These are phyloP conservation scores for Eidolon helvum DNA, from an alignment of 2,113 vertebrate species.

Conservation along the genomic window DNA sequence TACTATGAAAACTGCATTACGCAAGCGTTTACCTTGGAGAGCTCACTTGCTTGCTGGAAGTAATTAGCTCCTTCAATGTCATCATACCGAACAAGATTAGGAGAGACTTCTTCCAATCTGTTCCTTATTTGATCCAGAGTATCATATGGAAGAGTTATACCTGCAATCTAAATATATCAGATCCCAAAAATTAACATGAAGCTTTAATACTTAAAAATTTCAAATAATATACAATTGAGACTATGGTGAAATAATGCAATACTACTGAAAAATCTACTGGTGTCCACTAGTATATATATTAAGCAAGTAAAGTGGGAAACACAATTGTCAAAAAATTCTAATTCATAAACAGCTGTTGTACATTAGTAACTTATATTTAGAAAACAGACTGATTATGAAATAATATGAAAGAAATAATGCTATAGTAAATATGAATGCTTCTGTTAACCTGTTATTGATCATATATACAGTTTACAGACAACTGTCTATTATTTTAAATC, in stretches of 20 bases:
- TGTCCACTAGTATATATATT: neutral
- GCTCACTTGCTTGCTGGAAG: conserved; percentile 94
- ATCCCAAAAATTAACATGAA: neutral
- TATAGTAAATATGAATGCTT: neutral
- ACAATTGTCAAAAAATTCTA: neutral
- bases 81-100: conserved; percentile 95
- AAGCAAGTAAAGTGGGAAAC: neutral
- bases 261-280: neutral
- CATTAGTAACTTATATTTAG: neutral
- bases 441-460: neutral
- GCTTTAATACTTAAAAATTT: neutral
- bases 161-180: conserved; percentile 88
- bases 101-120: conserved; percentile 93
- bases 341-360: neutral
- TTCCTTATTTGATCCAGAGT: conserved; percentile 89
- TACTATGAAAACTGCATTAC: neutral
- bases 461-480: neutral
- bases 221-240: neutral
- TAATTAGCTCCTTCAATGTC: conserved; percentile 97
- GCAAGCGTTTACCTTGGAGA: conserved; percentile 88
- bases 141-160: conserved; percentile 93
- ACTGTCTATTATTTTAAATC: neutral
- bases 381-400: conserved; percentile 13
- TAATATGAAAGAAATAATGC: neutral
- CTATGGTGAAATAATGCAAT: neutral